Conservation (phyloP, 2,113 vertebrate genomes). For the Misgurnus mizolepis region DNA sequence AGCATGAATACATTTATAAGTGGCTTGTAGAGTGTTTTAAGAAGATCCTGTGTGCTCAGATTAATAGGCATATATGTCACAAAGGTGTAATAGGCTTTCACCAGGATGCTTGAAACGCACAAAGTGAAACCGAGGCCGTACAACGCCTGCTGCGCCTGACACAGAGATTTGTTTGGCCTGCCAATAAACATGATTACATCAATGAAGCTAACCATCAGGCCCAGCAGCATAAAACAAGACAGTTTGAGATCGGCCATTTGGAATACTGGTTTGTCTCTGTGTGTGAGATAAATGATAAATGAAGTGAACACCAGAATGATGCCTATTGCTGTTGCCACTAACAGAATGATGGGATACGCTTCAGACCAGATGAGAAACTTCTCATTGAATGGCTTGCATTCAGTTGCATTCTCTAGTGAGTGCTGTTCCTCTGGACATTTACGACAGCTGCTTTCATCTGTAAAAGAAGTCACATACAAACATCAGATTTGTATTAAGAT, state of each 20-base stretch:
- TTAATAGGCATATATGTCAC: conserved; percentile 63
- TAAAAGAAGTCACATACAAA: not conserved
- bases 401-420: conserved; percentile 51
- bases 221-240: conserved; percentile 63
- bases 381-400: conserved; percentile 46
- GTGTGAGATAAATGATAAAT: conserved; percentile 54
- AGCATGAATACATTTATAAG: conserved; percentile 49
- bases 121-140: conserved; percentile 71
- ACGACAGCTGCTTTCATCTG: conserved; percentile 63
- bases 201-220: conserved; percentile 64
- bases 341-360: conserved; percentile 59
- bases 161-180: conserved; percentile 58
- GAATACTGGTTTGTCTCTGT: conserved; percentile 53
- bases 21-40: conserved; percentile 58
- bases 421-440: conserved; percentile 56
- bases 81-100: conserved; percentile 65
- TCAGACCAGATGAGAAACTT: conserved; percentile 61
- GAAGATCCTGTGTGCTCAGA: conserved; percentile 13
- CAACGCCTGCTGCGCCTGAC: conserved; percentile 64
- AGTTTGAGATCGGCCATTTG: too few relatives aligned
- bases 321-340: conserved; percentile 55
- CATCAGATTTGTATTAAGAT: too few relatives aligned
- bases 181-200: conserved; percentile 67
- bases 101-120: conserved; percentile 68
- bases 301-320: conserved; percentile 55